Evolutionary conservation across 1,140 invertebrate species (phyloP).

Genomic region (Drosophila fuyamai): DNA sequence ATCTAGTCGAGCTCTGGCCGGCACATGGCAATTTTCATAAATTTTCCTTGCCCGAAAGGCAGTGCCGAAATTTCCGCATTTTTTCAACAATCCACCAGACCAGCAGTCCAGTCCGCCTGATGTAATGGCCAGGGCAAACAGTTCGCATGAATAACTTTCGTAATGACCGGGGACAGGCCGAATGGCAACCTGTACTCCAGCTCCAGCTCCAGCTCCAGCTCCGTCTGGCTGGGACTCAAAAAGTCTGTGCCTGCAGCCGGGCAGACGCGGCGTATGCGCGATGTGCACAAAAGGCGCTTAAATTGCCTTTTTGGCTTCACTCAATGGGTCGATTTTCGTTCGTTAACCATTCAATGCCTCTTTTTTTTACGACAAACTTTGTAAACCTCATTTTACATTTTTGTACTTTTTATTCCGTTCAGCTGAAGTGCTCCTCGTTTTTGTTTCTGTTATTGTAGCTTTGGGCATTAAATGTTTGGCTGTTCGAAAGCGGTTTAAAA

Average conservation of each 20-base stretch:
- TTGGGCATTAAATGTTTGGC: slow-evolving; percentile 39
- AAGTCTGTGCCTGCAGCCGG: slow-evolving; percentile 13
- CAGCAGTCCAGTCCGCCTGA: slow-evolving; percentile 46
- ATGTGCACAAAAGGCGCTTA: slow-evolving; percentile 61
- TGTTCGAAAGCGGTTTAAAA: slow-evolving; percentile 21
- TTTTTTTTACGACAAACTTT: slow-evolving; percentile 60
- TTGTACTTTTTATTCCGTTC: slow-evolving; percentile 15
- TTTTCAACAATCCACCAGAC: slow-evolving; percentile 37
- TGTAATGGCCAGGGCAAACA: slow-evolving; percentile 75
- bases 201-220: not conserved
- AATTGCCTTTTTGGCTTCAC: slow-evolving; percentile 71
- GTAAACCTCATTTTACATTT: slow-evolving; percentile 24
- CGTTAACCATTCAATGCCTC: slow-evolving; percentile 65
- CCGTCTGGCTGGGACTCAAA: slow-evolving; percentile 13
- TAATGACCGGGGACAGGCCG: slow-evolving; percentile 63
- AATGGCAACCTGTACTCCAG: slow-evolving; percentile 19
- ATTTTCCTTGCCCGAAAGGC: slow-evolving; percentile 58
- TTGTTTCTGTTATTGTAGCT: slow-evolving; percentile 36
- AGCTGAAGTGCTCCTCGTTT: slow-evolving; percentile 21
- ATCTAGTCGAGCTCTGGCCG: slow-evolving; percentile 6
- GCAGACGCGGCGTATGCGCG: slow-evolving; percentile 65
- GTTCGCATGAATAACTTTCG: slow-evolving; percentile 78
- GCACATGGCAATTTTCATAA: slow-evolving; percentile 76
- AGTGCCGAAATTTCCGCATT: slow-evolving; percentile 68
- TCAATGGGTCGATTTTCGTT: slow-evolving; percentile 67